Percentiles rank a stretch among this genome's conserved stretches.
Evolutionary conservation across 2,113 vertebrate genomes (phyloP).

Genomic region (Rattus rattus): DNA sequence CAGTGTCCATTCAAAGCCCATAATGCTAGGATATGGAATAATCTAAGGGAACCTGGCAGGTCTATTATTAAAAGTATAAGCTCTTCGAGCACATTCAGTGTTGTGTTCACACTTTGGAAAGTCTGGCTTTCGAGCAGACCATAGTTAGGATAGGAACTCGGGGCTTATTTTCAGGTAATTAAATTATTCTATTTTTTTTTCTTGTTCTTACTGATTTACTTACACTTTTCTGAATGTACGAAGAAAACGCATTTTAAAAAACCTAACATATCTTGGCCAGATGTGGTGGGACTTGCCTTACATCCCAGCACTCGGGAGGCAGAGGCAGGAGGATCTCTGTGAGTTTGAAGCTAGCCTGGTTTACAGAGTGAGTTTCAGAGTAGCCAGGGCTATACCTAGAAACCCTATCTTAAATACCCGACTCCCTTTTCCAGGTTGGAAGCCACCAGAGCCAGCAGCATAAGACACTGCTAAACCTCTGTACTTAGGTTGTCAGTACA

Average conservation of each 20-base stretch:
- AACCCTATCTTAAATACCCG: neutral
- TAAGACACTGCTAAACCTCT: neutral
- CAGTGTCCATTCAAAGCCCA: neutral
- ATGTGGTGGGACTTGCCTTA: neutral
- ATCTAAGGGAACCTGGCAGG: neutral
- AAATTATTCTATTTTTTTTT: neutral
- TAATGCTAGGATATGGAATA: neutral
- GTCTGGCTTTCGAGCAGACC: neutral
- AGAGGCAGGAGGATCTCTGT: neutral
- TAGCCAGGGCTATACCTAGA: neutral
- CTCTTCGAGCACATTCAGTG: neutral
- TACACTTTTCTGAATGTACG: neutral
- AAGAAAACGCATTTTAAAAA: conserved; percentile 44
- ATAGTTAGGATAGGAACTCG: neutral
- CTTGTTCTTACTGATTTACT: conserved; percentile 23
- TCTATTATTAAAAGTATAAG: neutral
- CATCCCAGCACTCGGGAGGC: neutral
- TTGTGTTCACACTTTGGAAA: neutral
- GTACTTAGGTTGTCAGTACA: neutral
- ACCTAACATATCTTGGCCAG: neutral
- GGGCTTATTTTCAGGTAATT: neutral
- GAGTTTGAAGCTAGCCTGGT: too few species aligned
- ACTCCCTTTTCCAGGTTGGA: neutral
- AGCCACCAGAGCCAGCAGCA: neutral
- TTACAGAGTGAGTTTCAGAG: neutral